These are phyloP conservation scores for Lucilia sericata DNA, from an alignment of 1,140 invertebrate genomes.

Conservation along the genomic window DNA sequence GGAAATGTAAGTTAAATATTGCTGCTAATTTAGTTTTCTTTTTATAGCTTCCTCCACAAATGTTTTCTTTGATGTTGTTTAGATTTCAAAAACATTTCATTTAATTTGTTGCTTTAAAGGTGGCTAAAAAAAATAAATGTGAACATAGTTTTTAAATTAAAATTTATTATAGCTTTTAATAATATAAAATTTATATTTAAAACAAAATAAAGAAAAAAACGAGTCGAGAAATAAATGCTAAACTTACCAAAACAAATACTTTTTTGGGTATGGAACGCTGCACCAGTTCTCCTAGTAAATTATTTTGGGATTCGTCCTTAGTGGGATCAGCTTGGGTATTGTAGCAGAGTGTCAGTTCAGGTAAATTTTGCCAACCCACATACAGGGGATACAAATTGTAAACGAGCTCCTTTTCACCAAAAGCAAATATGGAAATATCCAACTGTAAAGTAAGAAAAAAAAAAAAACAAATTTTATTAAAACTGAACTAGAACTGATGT, in stretches of 20 bases:
- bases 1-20: not conserved
- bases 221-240: too few relatives aligned
- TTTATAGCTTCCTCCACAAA: not conserved
- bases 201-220: not conserved
- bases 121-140: conserved; percentile 50
- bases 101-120: conserved; percentile 62
- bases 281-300: conserved; percentile 61
- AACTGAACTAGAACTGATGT: too few relatives aligned
- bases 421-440: conserved; percentile 65
- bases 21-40: not conserved
- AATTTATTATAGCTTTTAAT: conserved; percentile 13
- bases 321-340: conserved; percentile 64
- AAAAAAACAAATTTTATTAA: too few relatives aligned
- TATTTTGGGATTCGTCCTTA: conserved; percentile 62
- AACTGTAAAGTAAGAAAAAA: conserved; percentile 51
- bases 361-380: conserved; percentile 66
- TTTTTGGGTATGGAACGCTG: conserved; percentile 65
- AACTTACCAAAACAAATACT: conserved; percentile 65
- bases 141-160: not conserved
- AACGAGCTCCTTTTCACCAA: conserved; percentile 62
- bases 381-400: conserved; percentile 66
- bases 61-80: not conserved
- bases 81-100: conserved; percentile 47
- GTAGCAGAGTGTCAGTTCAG: conserved; percentile 62
- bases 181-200: not conserved